phyloP scores from a whole-genome alignment of 2,113 vertebrate species.

The Ahaetulla prasina region DNA sequence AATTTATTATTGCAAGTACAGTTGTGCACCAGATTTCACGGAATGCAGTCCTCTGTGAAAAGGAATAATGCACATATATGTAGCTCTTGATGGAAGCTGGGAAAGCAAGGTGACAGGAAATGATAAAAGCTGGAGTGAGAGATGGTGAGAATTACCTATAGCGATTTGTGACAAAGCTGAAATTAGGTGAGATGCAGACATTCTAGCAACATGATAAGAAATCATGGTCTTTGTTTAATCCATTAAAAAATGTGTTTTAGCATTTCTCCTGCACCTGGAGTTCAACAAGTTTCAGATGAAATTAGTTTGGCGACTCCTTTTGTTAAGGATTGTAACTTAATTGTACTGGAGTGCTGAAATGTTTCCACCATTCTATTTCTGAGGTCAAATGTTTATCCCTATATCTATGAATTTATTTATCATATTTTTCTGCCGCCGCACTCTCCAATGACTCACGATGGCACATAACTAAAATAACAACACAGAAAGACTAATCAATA shows the following conservation, averaged over 20 bases:
- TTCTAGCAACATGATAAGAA: not conserved
- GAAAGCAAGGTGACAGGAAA: not conserved
- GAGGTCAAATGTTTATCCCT: not conserved
- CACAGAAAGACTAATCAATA: not conserved
- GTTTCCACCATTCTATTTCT: not conserved
- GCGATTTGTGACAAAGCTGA: not conserved
- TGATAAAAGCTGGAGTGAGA: not conserved
- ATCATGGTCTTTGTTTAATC: not conserved
- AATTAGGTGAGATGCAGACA: not conserved
- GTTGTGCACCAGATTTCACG: not conserved
- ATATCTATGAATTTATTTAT: not conserved
- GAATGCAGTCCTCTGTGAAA: not conserved
- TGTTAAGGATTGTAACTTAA: not conserved
- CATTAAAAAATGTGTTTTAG: not conserved
- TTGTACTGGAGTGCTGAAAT: not conserved
- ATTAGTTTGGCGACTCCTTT: not conserved
- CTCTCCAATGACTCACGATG: not conserved
- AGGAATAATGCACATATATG: not conserved
- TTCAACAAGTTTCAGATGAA: not conserved
- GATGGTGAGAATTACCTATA: not conserved
- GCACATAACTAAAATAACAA: not conserved
- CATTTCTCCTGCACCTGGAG: not conserved
- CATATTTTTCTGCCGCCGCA: not conserved
- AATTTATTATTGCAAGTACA: not conserved
- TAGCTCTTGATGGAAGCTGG: not conserved